Evolutionary conservation across 2,113 vertebrate species (phyloP).

Genomic region (Proterorhinus semilunaris): DNA sequence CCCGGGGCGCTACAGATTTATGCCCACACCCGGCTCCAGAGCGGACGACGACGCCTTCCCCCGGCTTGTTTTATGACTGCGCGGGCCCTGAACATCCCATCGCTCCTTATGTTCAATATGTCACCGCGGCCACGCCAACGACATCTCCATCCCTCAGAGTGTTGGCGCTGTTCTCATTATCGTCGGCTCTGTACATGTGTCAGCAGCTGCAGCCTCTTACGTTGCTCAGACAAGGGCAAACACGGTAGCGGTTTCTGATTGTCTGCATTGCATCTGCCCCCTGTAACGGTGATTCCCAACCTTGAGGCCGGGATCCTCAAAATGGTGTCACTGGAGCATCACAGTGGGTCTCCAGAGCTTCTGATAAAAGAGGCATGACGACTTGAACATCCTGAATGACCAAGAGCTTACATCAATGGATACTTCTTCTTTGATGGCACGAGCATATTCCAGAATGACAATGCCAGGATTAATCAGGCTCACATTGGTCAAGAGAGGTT

Average conservation of each 20-base stretch:
- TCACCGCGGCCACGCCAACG: conserved; percentile 32
- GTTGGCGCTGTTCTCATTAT: conserved; percentile 42
- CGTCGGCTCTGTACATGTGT: conserved; percentile 29
- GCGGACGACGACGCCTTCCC: conserved; percentile 45
- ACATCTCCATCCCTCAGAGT: conserved; percentile 40
- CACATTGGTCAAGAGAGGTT: no score
- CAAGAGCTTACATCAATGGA: no score
- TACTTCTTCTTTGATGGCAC: no score
- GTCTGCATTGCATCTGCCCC: not conserved
- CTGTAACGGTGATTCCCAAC: no score
- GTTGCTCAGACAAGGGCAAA: not conserved
- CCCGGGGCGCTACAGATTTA: conserved; percentile 56
- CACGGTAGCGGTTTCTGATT: not conserved
- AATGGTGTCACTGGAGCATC: no score
- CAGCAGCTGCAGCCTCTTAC: conserved; percentile 5
- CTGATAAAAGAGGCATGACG: no score
- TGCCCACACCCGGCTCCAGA: conserved; percentile 34
- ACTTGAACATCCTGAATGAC: no score
- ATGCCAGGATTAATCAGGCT: no score
- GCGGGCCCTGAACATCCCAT: conserved; percentile 39
- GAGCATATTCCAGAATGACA: no score
- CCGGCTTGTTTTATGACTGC: conserved; percentile 45
- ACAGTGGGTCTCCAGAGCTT: no score
- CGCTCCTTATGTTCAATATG: conserved; percentile 53
- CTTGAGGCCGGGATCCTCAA: no score